Evolutionary conservation across 1,140 invertebrate species (phyloP).

Genomic region (Brachionus asplanchnoidis): DNA sequence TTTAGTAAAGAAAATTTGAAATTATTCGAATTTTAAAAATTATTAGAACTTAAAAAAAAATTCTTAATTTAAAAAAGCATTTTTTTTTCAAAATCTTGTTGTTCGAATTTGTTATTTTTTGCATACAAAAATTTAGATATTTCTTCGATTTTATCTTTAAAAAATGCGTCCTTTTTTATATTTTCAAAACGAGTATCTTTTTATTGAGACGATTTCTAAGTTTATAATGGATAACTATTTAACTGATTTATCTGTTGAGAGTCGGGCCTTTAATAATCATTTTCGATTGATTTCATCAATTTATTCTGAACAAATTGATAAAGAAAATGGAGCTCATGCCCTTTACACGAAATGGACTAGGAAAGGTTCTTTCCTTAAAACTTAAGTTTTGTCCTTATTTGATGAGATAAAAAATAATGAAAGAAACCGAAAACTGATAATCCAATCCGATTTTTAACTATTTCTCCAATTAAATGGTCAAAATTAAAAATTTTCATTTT

Average conservation of each 20-base stretch:
- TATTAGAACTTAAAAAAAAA: too few species aligned
- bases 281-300: background rate
- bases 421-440: too few species aligned
- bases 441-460: background rate
- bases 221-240: background rate
- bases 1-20: too few species aligned
- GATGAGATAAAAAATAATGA: background rate
- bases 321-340: background rate
- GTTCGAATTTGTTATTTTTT: too few species aligned
- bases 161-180: background rate
- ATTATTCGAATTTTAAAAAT: too few species aligned
- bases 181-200: background rate
- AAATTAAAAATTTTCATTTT: too few species aligned
- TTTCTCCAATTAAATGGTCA: too few species aligned
- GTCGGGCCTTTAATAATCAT: background rate
- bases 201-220: background rate
- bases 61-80: too few species aligned
- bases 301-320: background rate
- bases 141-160: too few species aligned
- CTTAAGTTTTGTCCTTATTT: background rate
- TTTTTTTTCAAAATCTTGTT: too few species aligned
- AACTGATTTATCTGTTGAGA: background rate
- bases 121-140: too few species aligned
- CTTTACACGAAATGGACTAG: background rate
- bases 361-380: background rate